Evolutionary conservation across 2,797 vertebrate species (phyloP), one percentile per base, ranked within the genome.

Genomic region (Danio albolineatus): DNA sequence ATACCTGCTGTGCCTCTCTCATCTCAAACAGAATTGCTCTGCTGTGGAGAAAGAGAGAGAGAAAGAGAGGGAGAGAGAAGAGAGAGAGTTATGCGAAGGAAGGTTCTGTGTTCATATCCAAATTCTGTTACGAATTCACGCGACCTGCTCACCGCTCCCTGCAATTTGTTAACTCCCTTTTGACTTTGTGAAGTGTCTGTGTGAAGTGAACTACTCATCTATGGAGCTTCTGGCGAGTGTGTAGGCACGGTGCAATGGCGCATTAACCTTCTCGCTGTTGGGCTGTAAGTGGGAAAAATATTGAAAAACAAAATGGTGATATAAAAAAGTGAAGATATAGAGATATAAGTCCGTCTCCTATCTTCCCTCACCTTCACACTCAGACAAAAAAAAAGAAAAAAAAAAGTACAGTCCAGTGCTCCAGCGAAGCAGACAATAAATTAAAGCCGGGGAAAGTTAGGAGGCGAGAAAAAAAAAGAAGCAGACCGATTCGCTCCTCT

Each of bases 111-210:
- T 70, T 38, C 73, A 57, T 81, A 49, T 62, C 43, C 59, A 72
- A 19, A 62, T 76, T 19, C 28, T 36, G 38, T 69, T 78, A 57
- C 16, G 5, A 60, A 78, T 46, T 36, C 43, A 69, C 65, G 69
- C 5, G 43, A 67, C 75, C 53, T 9, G 12, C 64, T 67, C 17
- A 57, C 39, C 10, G 8, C 62, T 36, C n/a, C 19, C 44, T 60
- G 66, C 62, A 54, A 38, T 51, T 75, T 74, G n/a, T 76, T 81
- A 72, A 41, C 73, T 77, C 16, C 60, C 61, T 60, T 79, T 82
- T 84, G 76, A 82, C 64, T 73, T 79, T 85, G 73, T 36, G 59
- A 70, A 69, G 59, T 60, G 76, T 72, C 44, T 59, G 49, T 78
- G 57, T 61, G 46, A 73, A 73, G 76, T 44, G 54, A 19, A 76